Conservation (phyloP, 92 coral and sea anemone species). For the Ricordea florida region DNA sequence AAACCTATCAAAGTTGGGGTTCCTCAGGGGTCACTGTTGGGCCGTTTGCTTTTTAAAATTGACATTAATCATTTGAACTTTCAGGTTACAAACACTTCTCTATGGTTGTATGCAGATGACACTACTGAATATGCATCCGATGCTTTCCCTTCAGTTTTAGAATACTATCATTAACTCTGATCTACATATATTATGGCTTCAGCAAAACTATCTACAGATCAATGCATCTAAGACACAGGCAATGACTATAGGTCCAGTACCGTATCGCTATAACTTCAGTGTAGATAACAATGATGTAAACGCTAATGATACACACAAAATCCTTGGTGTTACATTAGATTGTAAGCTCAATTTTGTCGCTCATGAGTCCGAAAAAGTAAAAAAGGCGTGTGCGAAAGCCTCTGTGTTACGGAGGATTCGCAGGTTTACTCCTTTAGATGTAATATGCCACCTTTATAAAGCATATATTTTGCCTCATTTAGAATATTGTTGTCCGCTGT, state of each 20-base stretch:
- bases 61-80: constrained; percentile 27
- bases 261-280: background rate
- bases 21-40: constrained; percentile 35
- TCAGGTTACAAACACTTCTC: constrained; percentile 20
- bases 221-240: constrained; percentile 59
- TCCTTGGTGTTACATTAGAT: constrained; percentile 36
- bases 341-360: too few species aligned
- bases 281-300: background rate
- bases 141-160: constrained; percentile 27
- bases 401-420: too few species aligned
- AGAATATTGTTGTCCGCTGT: too few species aligned
- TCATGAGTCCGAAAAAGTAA: too few species aligned
- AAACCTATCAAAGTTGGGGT: constrained; percentile 8
- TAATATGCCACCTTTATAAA: too few species aligned
- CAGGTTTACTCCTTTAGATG: too few species aligned
- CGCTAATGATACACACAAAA: background rate
- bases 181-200: constrained; percentile 23
- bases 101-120: constrained; percentile 52
- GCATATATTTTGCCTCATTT: too few species aligned
- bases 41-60: constrained; percentile 25
- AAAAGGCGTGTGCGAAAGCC: too few species aligned
- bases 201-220: constrained; percentile 10
- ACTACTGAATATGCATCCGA: constrained; percentile 39
- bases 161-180: constrained; percentile 39
- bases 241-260: constrained; percentile 32